Evolutionary conservation across 2,888 invertebrate genomes (phyloP).

Genomic region (Epirrhoe alternata): DNA sequence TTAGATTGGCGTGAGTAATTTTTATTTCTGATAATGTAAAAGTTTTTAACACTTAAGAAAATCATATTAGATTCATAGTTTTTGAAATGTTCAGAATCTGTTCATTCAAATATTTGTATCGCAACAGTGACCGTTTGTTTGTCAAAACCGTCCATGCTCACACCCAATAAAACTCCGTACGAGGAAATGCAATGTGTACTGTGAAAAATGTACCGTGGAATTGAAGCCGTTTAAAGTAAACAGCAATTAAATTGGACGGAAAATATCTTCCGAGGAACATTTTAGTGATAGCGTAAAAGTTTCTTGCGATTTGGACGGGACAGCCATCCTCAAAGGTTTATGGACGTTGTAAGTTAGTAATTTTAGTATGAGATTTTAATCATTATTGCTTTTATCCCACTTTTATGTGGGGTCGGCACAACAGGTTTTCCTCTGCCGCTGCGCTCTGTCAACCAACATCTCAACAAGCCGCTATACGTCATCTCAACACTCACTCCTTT

Average conservation of each 20-base stretch:
- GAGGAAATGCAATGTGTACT: conserved; percentile 19
- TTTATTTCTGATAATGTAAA: no score
- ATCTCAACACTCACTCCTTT: no score
- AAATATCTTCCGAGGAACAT: not conserved
- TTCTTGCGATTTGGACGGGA: not conserved
- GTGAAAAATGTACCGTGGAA: conserved; percentile 10
- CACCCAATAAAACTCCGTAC: conserved; percentile 15
- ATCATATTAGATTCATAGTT: no score
- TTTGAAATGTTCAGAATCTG: not conserved
- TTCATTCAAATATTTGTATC: not conserved
- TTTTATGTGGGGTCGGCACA: no score
- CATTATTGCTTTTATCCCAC: no score
- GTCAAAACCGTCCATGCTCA: not conserved
- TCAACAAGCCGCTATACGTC: no score
- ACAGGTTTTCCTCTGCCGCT: no score
- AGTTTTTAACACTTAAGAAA: no score
- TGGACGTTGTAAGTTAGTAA: not conserved
- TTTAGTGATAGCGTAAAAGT: not conserved
- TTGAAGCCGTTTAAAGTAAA: conserved; percentile 11
- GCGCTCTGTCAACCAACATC: no score
- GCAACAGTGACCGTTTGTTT: not conserved
- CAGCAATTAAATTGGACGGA: conserved; percentile 7
- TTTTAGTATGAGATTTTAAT: no score
- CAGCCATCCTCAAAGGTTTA: not conserved
- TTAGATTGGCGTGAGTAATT: no score